Conservation (phyloP, 2,888 invertebrate species). For the Colletes collaris region DNA sequence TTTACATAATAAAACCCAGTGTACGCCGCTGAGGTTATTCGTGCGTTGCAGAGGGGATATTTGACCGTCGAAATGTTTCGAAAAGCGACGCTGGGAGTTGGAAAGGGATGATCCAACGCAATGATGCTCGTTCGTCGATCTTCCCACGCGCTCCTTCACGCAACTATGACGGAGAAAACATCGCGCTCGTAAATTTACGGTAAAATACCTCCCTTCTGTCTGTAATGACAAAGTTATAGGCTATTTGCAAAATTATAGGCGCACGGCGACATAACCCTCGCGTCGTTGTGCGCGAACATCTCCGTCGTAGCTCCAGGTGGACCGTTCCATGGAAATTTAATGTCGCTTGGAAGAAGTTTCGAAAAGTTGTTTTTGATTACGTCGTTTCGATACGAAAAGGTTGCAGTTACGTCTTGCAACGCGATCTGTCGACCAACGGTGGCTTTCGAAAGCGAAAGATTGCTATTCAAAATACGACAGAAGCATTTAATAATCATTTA, state of each 20-base stretch:
- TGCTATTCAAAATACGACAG: too few relatives aligned
- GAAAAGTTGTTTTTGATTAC: slow-evolving; percentile 38
- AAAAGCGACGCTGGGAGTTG: too few relatives aligned
- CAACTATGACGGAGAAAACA: slow-evolving; percentile 34
- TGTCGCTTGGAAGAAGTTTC: slow-evolving; percentile 35
- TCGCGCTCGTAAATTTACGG: slow-evolving; percentile 20
- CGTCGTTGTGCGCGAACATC: slow-evolving; percentile 31
- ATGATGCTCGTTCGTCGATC: slow-evolving; percentile 6
- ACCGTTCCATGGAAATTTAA: slow-evolving; percentile 36
- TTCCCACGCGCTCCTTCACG: background rate
- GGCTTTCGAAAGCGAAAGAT: background rate
- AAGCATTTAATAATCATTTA: too few relatives aligned
- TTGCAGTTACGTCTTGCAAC: background rate
- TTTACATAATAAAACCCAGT: too few relatives aligned
- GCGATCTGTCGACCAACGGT: background rate
- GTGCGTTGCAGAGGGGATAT: too few relatives aligned
- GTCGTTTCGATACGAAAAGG: slow-evolving; percentile 4
- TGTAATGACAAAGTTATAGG: slow-evolving; percentile 60
- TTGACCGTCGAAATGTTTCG: too few relatives aligned
- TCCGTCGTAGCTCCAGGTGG: slow-evolving; percentile 32
- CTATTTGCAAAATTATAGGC: slow-evolving; percentile 54
- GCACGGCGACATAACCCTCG: slow-evolving; percentile 43
- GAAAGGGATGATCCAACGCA: background rate
- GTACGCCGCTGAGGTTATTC: too few relatives aligned
- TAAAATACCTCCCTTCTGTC: slow-evolving; percentile 42